Percentiles rank a stretch among this genome's conserved stretches.
phyloP scores from a whole-genome alignment of 2,888 invertebrate genomes.

The Cecidostiba fungosa region DNA sequence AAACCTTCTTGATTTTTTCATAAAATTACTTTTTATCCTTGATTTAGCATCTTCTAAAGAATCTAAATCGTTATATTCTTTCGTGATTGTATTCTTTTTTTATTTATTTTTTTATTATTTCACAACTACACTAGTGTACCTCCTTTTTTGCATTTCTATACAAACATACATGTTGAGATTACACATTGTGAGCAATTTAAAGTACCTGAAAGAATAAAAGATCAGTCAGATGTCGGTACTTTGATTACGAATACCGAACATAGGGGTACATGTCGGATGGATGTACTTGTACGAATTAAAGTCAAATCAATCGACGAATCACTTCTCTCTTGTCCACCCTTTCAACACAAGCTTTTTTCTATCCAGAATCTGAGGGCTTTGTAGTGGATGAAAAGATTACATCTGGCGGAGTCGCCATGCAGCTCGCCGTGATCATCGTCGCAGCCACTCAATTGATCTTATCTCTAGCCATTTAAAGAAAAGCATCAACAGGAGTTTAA shows the following conservation, averaged over 20 bases:
- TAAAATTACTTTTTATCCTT: slow-evolving; percentile 36
- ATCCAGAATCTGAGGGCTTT: slow-evolving; percentile 77
- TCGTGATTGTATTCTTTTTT: slow-evolving; percentile 63
- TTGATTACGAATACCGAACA: slow-evolving; percentile 31
- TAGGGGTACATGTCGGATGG: slow-evolving; percentile 63
- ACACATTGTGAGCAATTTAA: neutral
- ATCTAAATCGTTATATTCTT: slow-evolving; percentile 40
- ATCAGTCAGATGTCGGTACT: neutral
- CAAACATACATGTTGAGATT: slow-evolving; percentile 22
- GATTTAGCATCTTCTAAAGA: slow-evolving; percentile 54
- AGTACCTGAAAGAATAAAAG: slow-evolving; percentile 20
- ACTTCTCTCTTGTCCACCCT: slow-evolving; percentile 43
- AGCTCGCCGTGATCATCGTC: slow-evolving; percentile 76
- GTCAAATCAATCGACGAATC: slow-evolving; percentile 33
- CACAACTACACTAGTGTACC: slow-evolving; percentile 1
- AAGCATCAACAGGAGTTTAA: slow-evolving; percentile 32
- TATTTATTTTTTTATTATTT: slow-evolving; percentile 60
- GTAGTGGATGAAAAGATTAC: slow-evolving; percentile 74
- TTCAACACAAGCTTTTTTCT: slow-evolving; percentile 72
- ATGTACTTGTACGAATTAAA: slow-evolving; percentile 48
- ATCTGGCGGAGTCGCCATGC: slow-evolving; percentile 76
- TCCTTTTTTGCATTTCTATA: slow-evolving; percentile 13
- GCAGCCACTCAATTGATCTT: slow-evolving; percentile 76
- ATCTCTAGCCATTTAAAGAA: slow-evolving; percentile 72
- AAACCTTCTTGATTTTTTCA: slow-evolving; percentile 24